Base-by-base conservation (phyloP, 2,888 invertebrate genomes). In the Andrena chrysosceles region DNA sequence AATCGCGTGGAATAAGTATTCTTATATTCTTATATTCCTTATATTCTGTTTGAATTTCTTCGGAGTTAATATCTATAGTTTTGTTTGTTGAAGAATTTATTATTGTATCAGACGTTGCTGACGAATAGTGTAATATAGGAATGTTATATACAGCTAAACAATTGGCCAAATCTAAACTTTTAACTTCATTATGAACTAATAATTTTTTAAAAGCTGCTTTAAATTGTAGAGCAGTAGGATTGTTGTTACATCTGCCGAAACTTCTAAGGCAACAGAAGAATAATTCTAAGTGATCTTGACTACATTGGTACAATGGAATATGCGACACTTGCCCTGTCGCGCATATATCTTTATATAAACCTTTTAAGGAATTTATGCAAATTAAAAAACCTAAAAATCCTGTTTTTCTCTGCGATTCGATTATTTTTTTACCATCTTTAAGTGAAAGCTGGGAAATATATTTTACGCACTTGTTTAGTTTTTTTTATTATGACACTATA, bases 121-220 rank as follows among this genome's bases (percentile, higher is more conserved):
- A 56, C 7, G 26, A 26, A 23, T 56, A 56, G 2, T 56, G 10
- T 10, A 56, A 56, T 23, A 56, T 56, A 10, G 56, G 56, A 20
- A 56, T 23, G 23, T 56, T 56, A 56, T 56, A 23, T 23, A 56
- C 6, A 20, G 56, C 20, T 23, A 2, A 20, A 56, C 26, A 56
- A 56, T 56, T 56, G 10, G 20, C 56, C 20, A 2, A 20, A 20
- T 26, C 56, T 56, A 23, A 56, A 56, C 20, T 56, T 56, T 56
- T 23, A 6, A 56, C 23, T 20, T 56, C 23, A 56, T 20, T 56
- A 23, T 23, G 23, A 0, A 56, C 1, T 7, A 56, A 23, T 23
- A 56, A 56, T 10, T 56, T 56, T 56, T 56, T 56, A 23, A 56
- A 56, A 23, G 56, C 56, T 23, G 56, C 23, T 23, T 56, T 56